Percentiles rank a stretch among this genome's conserved stretches.
Conservation (phyloP, 2,888 invertebrate species). For the Tetranychus truncatus region DNA sequence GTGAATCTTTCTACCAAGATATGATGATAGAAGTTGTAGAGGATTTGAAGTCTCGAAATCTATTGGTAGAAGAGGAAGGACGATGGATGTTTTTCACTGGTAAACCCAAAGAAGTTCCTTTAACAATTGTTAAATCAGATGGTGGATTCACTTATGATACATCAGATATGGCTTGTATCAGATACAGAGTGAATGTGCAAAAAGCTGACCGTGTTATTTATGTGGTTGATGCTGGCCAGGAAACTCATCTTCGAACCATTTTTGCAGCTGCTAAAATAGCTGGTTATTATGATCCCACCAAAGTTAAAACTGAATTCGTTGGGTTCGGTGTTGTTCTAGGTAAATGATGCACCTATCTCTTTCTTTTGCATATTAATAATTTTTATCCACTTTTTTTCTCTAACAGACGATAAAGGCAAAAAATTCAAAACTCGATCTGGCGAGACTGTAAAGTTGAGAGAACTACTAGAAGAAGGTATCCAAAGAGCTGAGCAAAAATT, state of each 20-base stretch:
- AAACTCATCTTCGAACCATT: constrained; percentile 51
- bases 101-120: constrained; percentile 38
- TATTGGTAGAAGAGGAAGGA: constrained; percentile 43
- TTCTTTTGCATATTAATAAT: no score
- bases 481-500: constrained; percentile 50
- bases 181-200: constrained; percentile 45
- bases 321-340: constrained; percentile 92
- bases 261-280: constrained; percentile 58
- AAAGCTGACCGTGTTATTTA: constrained; percentile 73
- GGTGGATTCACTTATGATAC: constrained; percentile 94
- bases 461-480: constrained; percentile 71
- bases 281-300: constrained; percentile 48
- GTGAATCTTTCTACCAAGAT: constrained; percentile 92
- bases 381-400: background rate
- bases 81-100: constrained; percentile 35
- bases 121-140: constrained; percentile 89
- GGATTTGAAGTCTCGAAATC: constrained; percentile 47
- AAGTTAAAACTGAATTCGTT: constrained; percentile 64
- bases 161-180: constrained; percentile 83
- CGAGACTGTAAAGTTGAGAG: constrained; percentile 68
- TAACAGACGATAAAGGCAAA: constrained; percentile 42
- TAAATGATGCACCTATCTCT: background rate
- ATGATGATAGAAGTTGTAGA: constrained; percentile 64
- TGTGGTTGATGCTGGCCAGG: constrained; percentile 84
- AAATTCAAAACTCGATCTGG: constrained; percentile 97